These are phyloP conservation scores for Crypturellus undulatus DNA, from an alignment of 2,113 vertebrate genomes.

Conservation along the genomic window DNA sequence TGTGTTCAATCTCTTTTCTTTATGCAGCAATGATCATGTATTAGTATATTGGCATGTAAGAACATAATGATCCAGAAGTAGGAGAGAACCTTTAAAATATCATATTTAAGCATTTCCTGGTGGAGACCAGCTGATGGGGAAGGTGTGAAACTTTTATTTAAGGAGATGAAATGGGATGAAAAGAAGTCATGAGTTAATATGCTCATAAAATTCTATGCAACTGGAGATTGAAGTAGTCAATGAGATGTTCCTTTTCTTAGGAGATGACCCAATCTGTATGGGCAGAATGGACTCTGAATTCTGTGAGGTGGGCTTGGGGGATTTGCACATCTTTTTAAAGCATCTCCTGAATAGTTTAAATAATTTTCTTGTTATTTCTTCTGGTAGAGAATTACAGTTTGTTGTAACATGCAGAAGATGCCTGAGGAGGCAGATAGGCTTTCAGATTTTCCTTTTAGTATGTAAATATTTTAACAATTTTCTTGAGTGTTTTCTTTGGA, in stretches of 20 bases:
- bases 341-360: background rate
- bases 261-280: background rate
- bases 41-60: background rate
- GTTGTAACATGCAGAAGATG: background rate
- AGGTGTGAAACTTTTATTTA: background rate
- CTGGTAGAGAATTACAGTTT: background rate
- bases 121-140: background rate
- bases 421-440: background rate
- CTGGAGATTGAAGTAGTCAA: rapidly evolving
- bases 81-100: background rate
- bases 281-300: background rate
- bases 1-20: background rate
- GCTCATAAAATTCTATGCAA: background rate
- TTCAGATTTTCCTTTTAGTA: background rate
- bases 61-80: background rate
- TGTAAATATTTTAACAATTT: background rate
- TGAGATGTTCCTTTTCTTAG: background rate
- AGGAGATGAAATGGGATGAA: background rate
- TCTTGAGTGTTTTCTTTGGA: background rate
- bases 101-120: background rate
- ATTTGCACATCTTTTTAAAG: background rate
- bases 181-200: no score
- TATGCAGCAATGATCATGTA: background rate
- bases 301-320: background rate
- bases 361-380: background rate